phyloP scores from a whole-genome alignment of 2,888 invertebrate genomes.

The Pantelozetes paolii region DNA sequence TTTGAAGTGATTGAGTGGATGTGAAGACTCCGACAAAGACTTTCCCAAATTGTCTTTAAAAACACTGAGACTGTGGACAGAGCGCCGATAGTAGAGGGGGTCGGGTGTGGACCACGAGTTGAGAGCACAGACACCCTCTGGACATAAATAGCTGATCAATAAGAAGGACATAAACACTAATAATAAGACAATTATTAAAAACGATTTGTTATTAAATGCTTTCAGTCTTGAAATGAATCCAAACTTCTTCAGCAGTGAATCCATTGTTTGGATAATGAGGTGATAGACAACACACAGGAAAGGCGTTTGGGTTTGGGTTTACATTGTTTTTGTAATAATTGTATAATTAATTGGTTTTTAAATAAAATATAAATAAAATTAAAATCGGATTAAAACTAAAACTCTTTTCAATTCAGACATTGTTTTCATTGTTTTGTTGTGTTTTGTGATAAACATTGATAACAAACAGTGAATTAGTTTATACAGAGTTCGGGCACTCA shows the following conservation, averaged over 20 bases:
- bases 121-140: constrained; percentile 46
- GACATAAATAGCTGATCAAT: constrained; percentile 46
- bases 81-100: constrained; percentile 31
- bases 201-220: constrained; percentile 10
- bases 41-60: constrained; percentile 47
- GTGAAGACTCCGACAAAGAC: constrained; percentile 45
- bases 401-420: not conserved
- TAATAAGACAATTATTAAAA: constrained; percentile 10
- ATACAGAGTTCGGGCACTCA: not conserved
- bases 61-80: constrained; percentile 43
- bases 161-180: constrained; percentile 38
- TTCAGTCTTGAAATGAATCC: not conserved
- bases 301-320: too few species aligned
- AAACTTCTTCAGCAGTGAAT: not conserved
- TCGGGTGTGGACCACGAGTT: constrained; percentile 44
- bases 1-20: constrained; percentile 39
- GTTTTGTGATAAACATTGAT: not conserved
- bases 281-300: not conserved
- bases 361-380: too few species aligned
- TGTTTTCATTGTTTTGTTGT: too few species aligned
- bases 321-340: too few species aligned
- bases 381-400: not conserved
- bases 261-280: not conserved
- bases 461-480: not conserved
- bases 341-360: too few species aligned